phyloP scores from a whole-genome alignment of 1,140 invertebrate genomes.

The Eubasilissa regina region DNA sequence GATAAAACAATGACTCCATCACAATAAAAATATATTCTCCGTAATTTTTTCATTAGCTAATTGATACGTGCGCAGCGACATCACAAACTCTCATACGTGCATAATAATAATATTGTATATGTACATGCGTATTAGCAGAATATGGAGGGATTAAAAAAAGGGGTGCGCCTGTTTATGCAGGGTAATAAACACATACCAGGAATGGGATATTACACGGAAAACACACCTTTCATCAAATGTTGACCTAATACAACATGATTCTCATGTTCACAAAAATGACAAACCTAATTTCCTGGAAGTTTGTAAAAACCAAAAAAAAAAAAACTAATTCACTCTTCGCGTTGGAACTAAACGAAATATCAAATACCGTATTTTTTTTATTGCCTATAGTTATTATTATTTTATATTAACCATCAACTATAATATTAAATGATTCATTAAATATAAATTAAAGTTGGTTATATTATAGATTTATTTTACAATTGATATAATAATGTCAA shows the following conservation, averaged over 20 bases:
- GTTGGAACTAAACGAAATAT: too few species aligned
- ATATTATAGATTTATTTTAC: too few species aligned
- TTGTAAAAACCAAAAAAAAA: too few species aligned
- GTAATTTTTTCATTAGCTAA: conserved; percentile 59
- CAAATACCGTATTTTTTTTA: too few species aligned
- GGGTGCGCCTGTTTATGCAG: conserved; percentile 50
- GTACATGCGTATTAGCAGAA: conserved; percentile 14
- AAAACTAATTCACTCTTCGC: too few species aligned
- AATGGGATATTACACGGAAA: conserved; percentile 31
- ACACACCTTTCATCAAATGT: conserved; percentile 22
- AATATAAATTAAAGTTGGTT: too few species aligned
- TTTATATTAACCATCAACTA: too few species aligned
- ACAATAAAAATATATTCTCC: conserved; percentile 2
- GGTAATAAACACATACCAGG: conserved; percentile 50
- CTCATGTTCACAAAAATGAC: conserved; percentile 44
- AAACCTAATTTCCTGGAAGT: conserved; percentile 37
- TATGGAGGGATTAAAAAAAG: conserved; percentile 33
- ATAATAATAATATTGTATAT: conserved; percentile 11
- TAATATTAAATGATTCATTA: too few species aligned
- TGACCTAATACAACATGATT: conserved; percentile 30
- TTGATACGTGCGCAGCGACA: conserved; percentile 42
- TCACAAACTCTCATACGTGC: conserved; percentile 1
- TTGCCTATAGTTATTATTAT: too few species aligned
- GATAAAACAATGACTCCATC: conserved; percentile 1
- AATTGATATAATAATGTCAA: too few species aligned